Evolutionary conservation across 2,888 invertebrate species (phyloP).

Genomic region (Galeruca laticollis): DNA sequence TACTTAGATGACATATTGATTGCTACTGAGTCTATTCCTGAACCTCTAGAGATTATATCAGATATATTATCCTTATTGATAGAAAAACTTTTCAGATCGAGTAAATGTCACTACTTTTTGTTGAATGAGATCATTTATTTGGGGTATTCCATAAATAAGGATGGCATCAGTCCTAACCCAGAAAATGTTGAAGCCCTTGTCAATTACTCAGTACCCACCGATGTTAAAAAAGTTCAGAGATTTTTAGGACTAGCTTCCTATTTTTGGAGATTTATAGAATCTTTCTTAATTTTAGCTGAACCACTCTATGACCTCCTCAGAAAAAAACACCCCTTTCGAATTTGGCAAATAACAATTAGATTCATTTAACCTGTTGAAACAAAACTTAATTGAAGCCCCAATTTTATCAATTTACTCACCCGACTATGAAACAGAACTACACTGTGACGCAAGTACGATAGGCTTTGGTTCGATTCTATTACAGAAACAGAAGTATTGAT

Average conservation of each 20-base stretch:
- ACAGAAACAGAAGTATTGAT: conserved; percentile 39
- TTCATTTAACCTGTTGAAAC: conserved; percentile 49
- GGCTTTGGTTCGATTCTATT: conserved; percentile 51
- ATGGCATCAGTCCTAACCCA: no score
- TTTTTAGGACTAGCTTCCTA: conserved; percentile 51
- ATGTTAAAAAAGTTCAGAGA: conserved; percentile 40
- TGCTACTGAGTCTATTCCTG: no score
- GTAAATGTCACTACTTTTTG: no score
- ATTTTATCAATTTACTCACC: conserved; percentile 50
- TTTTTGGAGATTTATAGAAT: conserved; percentile 50
- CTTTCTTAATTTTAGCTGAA: conserved; percentile 48
- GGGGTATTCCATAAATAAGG: no score
- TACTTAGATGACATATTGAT: no score
- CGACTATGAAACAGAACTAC: conserved; percentile 52
- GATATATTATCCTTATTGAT: conserved; percentile 28
- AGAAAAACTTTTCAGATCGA: no score
- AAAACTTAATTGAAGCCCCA: conserved; percentile 39
- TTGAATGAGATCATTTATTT: no score
- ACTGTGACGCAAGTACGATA: conserved; percentile 58
- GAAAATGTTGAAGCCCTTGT: no score
- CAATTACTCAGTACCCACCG: conserved; percentile 40
- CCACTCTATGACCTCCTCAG: conserved; percentile 49
- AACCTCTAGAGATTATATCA: conserved; percentile 29
- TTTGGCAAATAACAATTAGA: conserved; percentile 44
- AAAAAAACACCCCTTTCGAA: conserved; percentile 48